Evolutionary conservation across 2,888 invertebrate species (phyloP), one percentile per base, ranked within the genome.

Genomic region (Andrena fulva): DNA sequence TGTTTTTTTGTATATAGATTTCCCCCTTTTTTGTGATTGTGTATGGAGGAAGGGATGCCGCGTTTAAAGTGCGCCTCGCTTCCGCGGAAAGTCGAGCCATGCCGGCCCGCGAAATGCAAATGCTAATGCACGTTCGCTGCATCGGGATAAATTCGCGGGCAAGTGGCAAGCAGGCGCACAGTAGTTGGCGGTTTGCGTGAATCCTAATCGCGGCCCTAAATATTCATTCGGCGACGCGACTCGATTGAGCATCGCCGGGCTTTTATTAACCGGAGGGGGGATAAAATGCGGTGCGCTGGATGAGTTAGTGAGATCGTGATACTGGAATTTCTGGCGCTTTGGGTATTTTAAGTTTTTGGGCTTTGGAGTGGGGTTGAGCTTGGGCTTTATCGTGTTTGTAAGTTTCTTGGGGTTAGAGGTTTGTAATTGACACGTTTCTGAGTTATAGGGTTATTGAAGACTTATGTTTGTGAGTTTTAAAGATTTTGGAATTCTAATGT

Each of bases 91-190:
- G 63, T 27, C 35, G 63, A 29, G 35, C n/a, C 24, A 35, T 56
- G 59, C 64, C 35, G 54, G 69, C 60, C 52, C 24, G 78, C 54
- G 71, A 71, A 72, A 80, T 80, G 80, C 80, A 79, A 79, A 80
- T 80, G 79, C 50, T 80, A 80, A 79, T 80, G 80, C 80, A 77
- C 52, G 80, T 71, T 77, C 78, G 78, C 71, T 80, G 80, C 80
- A 71, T 24, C 74, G 52, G 69, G 71, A 71, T 79, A 72, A 72
- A 79, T 72, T 72, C 78, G 71, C 64, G 71, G 70, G 31, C 52
- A 29, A 54, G 70, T 71, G 70, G 70, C 56, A 33, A 60, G 42
- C n/a, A 48, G 35, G 48, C 54, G 76, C 54, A 29, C 54, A 27
- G 48, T 50, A 70, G 69, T 59, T 70, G 33, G 70, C 35, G 62